Percentiles rank a stretch among this genome's conserved stretches.
phyloP scores from a whole-genome alignment of 2,888 invertebrate genomes.

The Cantharis flavilabris region DNA sequence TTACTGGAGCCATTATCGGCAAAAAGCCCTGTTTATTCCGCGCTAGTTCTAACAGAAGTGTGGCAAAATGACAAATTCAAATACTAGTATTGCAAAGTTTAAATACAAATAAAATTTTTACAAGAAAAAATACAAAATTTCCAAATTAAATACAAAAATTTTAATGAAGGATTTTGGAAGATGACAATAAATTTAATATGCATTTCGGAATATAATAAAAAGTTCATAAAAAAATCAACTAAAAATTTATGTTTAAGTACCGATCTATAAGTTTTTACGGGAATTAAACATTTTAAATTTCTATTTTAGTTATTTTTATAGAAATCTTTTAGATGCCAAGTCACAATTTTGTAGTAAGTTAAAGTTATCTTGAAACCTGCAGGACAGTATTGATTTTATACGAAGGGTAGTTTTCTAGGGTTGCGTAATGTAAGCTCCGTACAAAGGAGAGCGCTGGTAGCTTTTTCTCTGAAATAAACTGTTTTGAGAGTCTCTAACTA shows the following conservation, averaged over 20 bases:
- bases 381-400: background rate
- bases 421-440: background rate
- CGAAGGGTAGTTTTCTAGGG: background rate
- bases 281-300: background rate
- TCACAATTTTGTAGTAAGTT: background rate
- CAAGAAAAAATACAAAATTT: too few relatives aligned
- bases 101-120: too few relatives aligned
- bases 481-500: background rate
- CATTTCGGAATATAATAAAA: too few relatives aligned
- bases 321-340: background rate
- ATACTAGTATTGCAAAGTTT: too few relatives aligned
- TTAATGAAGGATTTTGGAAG: too few relatives aligned
- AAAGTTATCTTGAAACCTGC: background rate
- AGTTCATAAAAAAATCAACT: background rate
- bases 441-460: background rate
- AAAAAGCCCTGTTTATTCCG: too few relatives aligned
- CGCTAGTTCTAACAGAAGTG: too few relatives aligned
- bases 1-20: too few relatives aligned
- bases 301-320: background rate
- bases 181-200: too few relatives aligned
- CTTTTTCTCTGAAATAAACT: background rate
- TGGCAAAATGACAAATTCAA: too few relatives aligned
- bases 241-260: background rate
- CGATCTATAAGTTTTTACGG: background rate
- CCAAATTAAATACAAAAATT: too few relatives aligned